phyloP scores from a whole-genome alignment of 2,888 invertebrate genomes.

The Melanchra persicariae region DNA sequence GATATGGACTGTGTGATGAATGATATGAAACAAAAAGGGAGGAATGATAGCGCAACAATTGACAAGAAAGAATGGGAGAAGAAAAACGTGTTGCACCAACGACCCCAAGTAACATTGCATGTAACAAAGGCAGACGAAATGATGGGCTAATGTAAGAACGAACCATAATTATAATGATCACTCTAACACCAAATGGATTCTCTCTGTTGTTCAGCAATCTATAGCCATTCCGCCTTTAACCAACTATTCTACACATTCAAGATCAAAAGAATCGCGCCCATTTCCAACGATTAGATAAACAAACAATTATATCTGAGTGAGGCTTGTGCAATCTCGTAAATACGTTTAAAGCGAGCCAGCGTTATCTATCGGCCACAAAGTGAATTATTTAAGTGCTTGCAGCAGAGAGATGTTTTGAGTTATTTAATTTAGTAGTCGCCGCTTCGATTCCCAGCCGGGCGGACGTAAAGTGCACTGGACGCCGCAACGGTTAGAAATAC shows the following conservation, averaged over 20 bases:
- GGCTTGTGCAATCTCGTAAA: conserved; percentile 55
- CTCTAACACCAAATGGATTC: background rate
- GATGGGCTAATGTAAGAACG: background rate
- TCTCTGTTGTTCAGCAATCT: too few species aligned
- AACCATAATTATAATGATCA: background rate
- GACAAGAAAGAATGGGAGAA: too few species aligned
- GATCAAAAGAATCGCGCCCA: conserved; percentile 19
- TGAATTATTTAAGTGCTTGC: conserved; percentile 72
- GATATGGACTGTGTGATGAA: too few species aligned
- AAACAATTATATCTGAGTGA: conserved; percentile 30
- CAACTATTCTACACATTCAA: background rate
- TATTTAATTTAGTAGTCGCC: conserved; percentile 74
- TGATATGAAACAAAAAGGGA: too few species aligned
- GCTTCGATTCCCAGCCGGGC: conserved; percentile 69
- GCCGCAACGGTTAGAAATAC: too few species aligned
- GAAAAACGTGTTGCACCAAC: too few species aligned
- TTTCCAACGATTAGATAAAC: conserved; percentile 32
- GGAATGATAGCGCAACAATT: too few species aligned
- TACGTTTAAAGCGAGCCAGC: conserved; percentile 59
- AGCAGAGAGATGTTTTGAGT: conserved; percentile 71
- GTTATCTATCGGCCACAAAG: conserved; percentile 64
- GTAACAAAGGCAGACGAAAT: too few species aligned
- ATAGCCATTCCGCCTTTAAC: background rate
- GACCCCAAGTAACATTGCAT: too few species aligned
- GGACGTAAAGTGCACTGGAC: conserved; percentile 67